Evolutionary conservation across 2,797 vertebrate species (phyloP).

Genomic region (Gymnoscopelus braueri): DNA sequence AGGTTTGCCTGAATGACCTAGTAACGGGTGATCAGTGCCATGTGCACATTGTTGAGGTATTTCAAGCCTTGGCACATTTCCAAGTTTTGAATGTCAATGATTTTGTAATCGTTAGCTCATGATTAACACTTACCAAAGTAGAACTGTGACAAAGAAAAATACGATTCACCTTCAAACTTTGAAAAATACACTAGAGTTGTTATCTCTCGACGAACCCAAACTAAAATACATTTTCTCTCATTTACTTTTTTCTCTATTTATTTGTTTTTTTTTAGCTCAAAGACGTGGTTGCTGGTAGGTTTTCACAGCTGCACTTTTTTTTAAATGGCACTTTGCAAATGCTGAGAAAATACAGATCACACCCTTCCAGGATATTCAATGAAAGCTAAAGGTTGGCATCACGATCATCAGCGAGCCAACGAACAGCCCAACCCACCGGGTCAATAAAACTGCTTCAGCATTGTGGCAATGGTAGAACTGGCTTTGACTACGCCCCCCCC

Average conservation of each 20-base stretch:
- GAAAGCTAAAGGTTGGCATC: constrained; percentile 51
- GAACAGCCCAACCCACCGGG: constrained; percentile 56
- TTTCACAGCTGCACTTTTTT: constrained; percentile 26
- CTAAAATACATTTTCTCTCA: constrained; percentile 52
- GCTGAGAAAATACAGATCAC: constrained; percentile 71
- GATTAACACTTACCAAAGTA: constrained; percentile 53
- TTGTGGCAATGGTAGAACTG: constrained; percentile 61
- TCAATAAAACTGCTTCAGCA: constrained; percentile 50
- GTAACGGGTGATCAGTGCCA: constrained; percentile 66
- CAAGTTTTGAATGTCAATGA: constrained; percentile 65
- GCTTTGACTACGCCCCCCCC: constrained; percentile 22
- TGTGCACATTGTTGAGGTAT: constrained; percentile 83
- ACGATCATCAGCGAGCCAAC: constrained; percentile 55
- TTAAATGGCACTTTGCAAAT: constrained; percentile 62
- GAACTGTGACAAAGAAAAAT: constrained; percentile 40
- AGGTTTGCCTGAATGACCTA: constrained; percentile 67
- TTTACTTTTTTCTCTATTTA: constrained; percentile 46
- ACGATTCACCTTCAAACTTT: constrained; percentile 43
- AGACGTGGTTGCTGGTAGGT: constrained; percentile 79
- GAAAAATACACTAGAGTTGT: constrained; percentile 60
- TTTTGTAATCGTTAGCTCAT: constrained; percentile 58
- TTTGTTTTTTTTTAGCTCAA: constrained; percentile 61
- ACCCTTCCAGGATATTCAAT: constrained; percentile 54
- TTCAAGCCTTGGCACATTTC: constrained; percentile 83
- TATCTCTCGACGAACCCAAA: constrained; percentile 53